Percentiles rank a stretch among this genome's conserved stretches.
Conservation (phyloP, 2,888 invertebrate species). For the Ctenicera cuprea region DNA sequence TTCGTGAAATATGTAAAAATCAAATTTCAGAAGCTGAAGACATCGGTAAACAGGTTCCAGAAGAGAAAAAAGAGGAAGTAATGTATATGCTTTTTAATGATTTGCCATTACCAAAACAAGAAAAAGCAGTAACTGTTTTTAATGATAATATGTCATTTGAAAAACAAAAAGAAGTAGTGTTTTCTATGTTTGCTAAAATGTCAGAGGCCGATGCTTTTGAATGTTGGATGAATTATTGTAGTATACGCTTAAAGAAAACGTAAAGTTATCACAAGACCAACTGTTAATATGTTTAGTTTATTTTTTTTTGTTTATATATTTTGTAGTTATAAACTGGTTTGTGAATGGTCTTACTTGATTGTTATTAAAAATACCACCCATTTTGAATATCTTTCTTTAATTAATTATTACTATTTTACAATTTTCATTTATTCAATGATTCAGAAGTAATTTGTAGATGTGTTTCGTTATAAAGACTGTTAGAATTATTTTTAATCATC, state of each 20-base stretch:
- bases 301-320: too few species aligned
- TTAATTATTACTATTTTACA: too few species aligned
- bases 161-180: not conserved
- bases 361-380: too few species aligned
- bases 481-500: too few species aligned
- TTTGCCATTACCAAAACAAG: not conserved
- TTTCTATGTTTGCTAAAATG: conserved; percentile 5
- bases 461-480: too few species aligned
- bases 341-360: too few species aligned
- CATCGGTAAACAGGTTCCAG: not conserved
- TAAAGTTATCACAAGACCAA: not conserved
- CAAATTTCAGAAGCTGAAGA: not conserved
- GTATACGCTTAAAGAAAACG: not conserved
- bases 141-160: not conserved
- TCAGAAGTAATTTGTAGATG: too few species aligned
- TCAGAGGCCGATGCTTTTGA: not conserved
- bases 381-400: too few species aligned
- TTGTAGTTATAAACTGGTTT: too few species aligned
- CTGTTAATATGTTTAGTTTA: too few species aligned
- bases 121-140: not conserved
- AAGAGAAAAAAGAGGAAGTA: not conserved
- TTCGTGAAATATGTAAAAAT: too few species aligned
- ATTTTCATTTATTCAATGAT: too few species aligned
- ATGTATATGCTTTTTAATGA: not conserved
- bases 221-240: not conserved